A percentile compares a stretch with the other conserved stretches of the same genome.
These are phyloP conservation scores for Chelonoidis abingdonii DNA, from an alignment of 2,113 vertebrate species.

Conservation along the genomic window DNA sequence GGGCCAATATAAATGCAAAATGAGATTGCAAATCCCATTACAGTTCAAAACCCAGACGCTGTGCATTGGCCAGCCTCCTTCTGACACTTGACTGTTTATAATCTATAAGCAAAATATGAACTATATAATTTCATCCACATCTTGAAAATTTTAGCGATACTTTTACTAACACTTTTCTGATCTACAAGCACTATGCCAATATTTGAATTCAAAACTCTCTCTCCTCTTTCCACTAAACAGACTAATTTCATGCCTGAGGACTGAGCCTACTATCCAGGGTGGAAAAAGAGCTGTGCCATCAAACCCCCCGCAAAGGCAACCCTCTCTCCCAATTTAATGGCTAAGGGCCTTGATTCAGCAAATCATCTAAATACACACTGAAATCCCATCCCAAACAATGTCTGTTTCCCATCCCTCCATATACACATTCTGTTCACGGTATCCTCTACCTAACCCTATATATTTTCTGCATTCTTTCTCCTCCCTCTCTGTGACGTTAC, in stretches of 20 bases:
- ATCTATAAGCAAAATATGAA: neutral
- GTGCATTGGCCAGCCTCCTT: neutral
- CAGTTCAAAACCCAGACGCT: neutral
- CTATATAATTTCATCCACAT: neutral
- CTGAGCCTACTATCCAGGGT: neutral
- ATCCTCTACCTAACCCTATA: neutral
- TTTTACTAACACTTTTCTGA: neutral
- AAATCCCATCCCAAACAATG: neutral
- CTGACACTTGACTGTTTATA: neutral
- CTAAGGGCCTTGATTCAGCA: neutral
- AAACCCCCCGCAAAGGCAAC: neutral
- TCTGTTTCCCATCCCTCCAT: neutral
- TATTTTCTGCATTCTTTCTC: neutral
- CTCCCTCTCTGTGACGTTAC: neutral
- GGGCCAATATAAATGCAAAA: neutral
- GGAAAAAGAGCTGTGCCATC: neutral
- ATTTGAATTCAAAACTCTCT: neutral
- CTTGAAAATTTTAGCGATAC: neutral
- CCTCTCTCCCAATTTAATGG: neutral
- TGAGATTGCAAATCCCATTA: neutral
- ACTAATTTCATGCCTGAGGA: neutral
- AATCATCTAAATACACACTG: neutral
- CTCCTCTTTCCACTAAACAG: neutral
- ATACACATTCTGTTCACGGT: neutral
- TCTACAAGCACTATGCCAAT: neutral